Conservation (phyloP, 2,113 vertebrate genomes). For the Corythoichthys haematopterus region DNA sequence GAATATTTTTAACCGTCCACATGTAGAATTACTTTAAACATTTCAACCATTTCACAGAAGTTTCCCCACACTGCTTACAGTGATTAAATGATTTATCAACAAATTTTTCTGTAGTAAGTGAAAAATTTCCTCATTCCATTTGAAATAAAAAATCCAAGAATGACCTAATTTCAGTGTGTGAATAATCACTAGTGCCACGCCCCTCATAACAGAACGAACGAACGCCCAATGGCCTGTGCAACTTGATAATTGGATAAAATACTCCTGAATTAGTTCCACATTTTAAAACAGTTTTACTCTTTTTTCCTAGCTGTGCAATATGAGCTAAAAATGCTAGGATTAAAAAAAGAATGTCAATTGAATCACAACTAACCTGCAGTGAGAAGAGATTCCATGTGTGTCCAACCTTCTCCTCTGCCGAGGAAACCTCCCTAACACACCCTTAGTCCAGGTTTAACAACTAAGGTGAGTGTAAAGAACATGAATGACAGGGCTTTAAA, state of each 20-base stretch:
- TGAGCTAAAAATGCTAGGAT: not conserved
- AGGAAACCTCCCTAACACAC: conserved; percentile 10
- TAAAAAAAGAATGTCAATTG: not conserved
- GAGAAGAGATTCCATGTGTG: conserved; percentile 38
- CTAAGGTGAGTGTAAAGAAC: not conserved
- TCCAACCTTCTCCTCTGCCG: conserved; percentile 22
- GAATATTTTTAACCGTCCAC: not conserved
- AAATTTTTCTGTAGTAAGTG: not conserved
- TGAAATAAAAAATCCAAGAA: conserved; percentile 4
- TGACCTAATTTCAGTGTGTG: not conserved
- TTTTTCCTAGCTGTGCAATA: not conserved
- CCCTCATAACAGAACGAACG: not conserved
- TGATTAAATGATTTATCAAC: not conserved
- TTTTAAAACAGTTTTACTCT: not conserved
- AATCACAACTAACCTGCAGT: conserved; percentile 42
- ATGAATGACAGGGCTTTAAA: not conserved
- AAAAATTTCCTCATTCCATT: not conserved
- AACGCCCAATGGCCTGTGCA: not conserved
- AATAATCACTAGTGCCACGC: conserved; percentile 13
- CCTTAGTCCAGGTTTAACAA: conserved; percentile 8
- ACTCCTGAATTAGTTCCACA: not conserved
- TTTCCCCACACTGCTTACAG: not conserved
- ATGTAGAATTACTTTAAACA: not conserved
- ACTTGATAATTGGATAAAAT: not conserved
- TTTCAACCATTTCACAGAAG: not conserved